A percentile compares a stretch with the other conserved stretches of the same genome.
Conservation (phyloP, 1,140 invertebrate species). For the Liolophura sinensis region DNA sequence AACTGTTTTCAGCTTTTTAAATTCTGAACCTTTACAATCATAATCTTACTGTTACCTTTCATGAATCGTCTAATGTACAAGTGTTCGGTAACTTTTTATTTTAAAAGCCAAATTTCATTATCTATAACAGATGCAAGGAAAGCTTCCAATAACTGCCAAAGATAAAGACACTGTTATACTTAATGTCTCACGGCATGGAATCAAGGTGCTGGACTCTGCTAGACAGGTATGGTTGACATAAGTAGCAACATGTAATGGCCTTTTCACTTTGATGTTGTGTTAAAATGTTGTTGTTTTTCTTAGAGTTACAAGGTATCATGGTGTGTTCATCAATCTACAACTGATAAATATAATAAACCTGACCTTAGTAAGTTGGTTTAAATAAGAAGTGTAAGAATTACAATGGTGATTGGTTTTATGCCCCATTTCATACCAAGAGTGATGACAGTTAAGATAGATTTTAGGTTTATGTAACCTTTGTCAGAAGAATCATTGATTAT, state of each 20-base stretch:
- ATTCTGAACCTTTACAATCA: no score
- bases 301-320: neutral
- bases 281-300: constrained; percentile 1
- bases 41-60: no score
- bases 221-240: constrained; percentile 33
- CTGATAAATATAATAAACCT: no score
- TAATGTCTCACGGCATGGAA: constrained; percentile 44
- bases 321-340: no score
- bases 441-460: neutral
- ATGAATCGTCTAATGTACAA: neutral
- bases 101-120: no score
- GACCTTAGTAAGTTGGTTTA: no score
- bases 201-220: constrained; percentile 42
- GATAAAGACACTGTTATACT: constrained; percentile 46
- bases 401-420: neutral
- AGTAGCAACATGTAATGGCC: neutral
- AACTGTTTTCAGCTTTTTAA: no score
- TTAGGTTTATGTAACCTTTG: neutral
- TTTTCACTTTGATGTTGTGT: neutral
- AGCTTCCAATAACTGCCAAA: constrained; percentile 34
- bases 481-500: neutral
- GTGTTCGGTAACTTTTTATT: no score
- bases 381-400: no score
- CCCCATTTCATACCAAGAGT: neutral
- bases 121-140: constrained; percentile 43